Evolutionary conservation across 1,140 invertebrate species (phyloP), one percentile per base, ranked within the genome.

Genomic region (Scaptomyza hsui): DNA sequence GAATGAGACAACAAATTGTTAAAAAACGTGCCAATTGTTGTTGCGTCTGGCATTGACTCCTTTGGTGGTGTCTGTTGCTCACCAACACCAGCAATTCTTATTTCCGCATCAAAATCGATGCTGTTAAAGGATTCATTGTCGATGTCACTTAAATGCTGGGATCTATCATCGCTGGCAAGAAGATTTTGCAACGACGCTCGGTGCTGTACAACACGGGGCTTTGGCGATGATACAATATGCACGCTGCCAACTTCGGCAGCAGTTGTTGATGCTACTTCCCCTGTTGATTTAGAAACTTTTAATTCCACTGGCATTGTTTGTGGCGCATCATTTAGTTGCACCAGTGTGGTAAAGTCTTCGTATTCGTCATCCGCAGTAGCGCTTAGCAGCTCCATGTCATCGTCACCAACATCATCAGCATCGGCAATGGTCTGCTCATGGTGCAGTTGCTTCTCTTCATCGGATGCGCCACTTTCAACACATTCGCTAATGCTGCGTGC

Each of bases 111-210:
- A 77, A 89, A 91, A 79, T 91, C 91, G 72, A 90, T 91, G 71
- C 89, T 90, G 75, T 91, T 91, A 74, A 91, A 90, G 63, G 91
- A 91, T 89, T 91, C 91, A 89, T 90, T 90, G 79, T 91, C 91
- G 70, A 90, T 86, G 78, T 91, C 91, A 89, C 89, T 91, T 74
- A 90, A 90, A 78, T 89, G 69, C 63, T 90, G 85, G 74, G 85
- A 91, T 83, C 89, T 89, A 70, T 90, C 88, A 73, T 91, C 90
- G 67, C 71, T 80, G 51, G 83, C 71, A 59, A 90, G 81, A 62
- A 90, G 75, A 80, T 89, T 89, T 60, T 86, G 82, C 63, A 88
- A 60, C 68, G 82, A 88, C 37, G 78, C 81, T 71, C 81, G 81
- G 72, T 86, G 82, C 68, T 72, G 82, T 44, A 62, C 65, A 44